Evolutionary conservation across 37 sponge, comb jelly and placozoan species (phyloP).

Genomic region (Lycopodina hypogea): DNA sequence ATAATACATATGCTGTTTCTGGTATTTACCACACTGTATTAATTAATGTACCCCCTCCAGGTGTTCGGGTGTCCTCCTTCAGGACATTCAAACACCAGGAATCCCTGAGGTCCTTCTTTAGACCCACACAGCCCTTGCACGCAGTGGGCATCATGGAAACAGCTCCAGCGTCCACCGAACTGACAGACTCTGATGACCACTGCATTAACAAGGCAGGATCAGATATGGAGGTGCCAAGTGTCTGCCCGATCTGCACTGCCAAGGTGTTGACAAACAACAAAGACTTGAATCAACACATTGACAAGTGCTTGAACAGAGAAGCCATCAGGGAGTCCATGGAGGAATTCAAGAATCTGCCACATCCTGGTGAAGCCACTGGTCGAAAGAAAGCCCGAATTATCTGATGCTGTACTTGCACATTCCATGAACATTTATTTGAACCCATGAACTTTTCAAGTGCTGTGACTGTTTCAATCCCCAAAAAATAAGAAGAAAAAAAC

Average conservation of each 20-base stretch:
- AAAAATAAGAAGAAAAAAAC: too few relatives aligned
- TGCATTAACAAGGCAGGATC: too few relatives aligned
- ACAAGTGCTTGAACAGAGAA: constrained; percentile 67
- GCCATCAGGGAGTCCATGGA: constrained; percentile 25
- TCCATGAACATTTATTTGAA: too few relatives aligned
- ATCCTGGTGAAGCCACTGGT: too few relatives aligned
- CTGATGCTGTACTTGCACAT: too few relatives aligned
- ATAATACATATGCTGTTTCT: neutral
- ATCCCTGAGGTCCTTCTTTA: neutral
- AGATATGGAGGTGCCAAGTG: too few relatives aligned
- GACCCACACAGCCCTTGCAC: neutral
- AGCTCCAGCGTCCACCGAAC: neutral
- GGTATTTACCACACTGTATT: neutral
- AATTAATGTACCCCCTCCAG: neutral
- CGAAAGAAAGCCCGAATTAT: too few relatives aligned
- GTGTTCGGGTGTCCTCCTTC: constrained; percentile 26
- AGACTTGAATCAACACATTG: constrained; percentile 75
- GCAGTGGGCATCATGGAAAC: neutral
- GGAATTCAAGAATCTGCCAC: neutral
- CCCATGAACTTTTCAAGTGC: neutral
- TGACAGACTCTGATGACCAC: too few relatives aligned
- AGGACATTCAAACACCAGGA: neutral
- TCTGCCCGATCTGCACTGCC: constrained; percentile 69
- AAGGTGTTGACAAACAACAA: constrained; percentile 41
- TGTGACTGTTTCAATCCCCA: neutral